These are phyloP conservation scores for Adrianichthys oophorus DNA, from an alignment of 2,797 vertebrate genomes.

Conservation along the genomic window DNA sequence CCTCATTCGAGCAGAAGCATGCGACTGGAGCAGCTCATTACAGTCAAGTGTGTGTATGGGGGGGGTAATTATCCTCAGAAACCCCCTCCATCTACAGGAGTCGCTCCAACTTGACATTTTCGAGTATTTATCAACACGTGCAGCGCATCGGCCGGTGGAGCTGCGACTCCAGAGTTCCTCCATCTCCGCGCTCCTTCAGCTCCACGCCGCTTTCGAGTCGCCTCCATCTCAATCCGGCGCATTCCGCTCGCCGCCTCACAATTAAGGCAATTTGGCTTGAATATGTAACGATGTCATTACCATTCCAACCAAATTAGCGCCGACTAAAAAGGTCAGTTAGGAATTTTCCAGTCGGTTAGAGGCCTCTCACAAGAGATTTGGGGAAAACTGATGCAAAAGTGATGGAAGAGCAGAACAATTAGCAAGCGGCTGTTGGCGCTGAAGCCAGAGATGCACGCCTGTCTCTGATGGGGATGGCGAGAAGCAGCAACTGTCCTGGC, in stretches of 20 bases:
- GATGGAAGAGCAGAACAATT: conserved; percentile 72
- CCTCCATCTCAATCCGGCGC: conserved; percentile 88
- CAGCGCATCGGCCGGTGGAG: conserved; percentile 88
- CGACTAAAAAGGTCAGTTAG: conserved; percentile 93
- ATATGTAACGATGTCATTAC: conserved; percentile 99
- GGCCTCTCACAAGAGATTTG: conserved; percentile 90
- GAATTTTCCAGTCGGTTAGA: conserved; percentile 95
- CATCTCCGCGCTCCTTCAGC: conserved; percentile 23
- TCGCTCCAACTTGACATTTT: conserved; percentile 95
- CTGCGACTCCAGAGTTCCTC: conserved; percentile 27
- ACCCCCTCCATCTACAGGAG: conserved; percentile 85
- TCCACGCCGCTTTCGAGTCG: conserved; percentile 71
- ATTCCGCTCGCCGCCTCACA: conserved; percentile 93
- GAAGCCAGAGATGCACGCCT: conserved; percentile 33
- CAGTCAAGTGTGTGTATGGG: conserved; percentile 75
- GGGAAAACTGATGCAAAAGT: conserved; percentile 55
- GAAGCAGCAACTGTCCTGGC: conserved; percentile 10
- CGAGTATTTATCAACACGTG: conserved; percentile 96
- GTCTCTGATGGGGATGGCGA: conserved; percentile 23
- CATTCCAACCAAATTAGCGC: conserved; percentile 93
- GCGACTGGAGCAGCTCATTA: conserved; percentile 81
- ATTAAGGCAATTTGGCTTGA: conserved; percentile 98
- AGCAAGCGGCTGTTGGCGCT: conserved; percentile 39
- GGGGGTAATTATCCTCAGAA: conserved; percentile 91
- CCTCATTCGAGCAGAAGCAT: not conserved